Evolutionary conservation across 1,140 invertebrate species (phyloP), one percentile per base, ranked within the genome.

Genomic region (Drosophila mauritiana): DNA sequence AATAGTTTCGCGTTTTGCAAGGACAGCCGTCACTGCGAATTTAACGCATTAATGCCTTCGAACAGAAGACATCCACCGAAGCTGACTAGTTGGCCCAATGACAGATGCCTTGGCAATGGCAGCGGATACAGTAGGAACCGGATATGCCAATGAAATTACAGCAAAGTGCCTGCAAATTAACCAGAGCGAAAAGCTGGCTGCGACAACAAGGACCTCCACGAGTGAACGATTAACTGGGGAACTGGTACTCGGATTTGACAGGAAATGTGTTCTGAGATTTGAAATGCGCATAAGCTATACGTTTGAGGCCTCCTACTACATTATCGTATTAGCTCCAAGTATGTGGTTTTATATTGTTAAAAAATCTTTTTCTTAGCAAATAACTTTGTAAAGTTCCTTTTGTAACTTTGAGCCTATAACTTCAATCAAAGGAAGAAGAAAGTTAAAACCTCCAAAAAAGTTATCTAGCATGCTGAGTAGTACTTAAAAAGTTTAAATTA

Each of bases 91-190:
- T 58, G 58, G 43, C 43, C 53, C 52, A 54, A 22, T 64, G 63
- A 74, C 63, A 69, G 62, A 25, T 25, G 43, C 31, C 56, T 27
- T 70, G 37, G 43, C 37, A 73, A 40, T 22, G 37, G 25, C 22
- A 67, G 22, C 22, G 34, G 22, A 17, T 17, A 11, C n/a, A 39
- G 34, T 27, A 20, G 42, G 37, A 73, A 51, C 43, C 54, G 73
- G 59, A 78, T 72, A 65, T 81, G 64, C 61, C 82, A 81, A 67
- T 78, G 52, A 70, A 78, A 86, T 86, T 75, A 78, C 65, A 46
- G 20, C 17, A 40, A 86, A 88, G 54, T 82, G 69, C 59, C 68
- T 55, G 62, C 36, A 78, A 79, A 79, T 88, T 76, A 82, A 82
- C 65, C 65, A 22, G 52, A 70, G 74, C 61, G 61, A 59, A 56